Evolutionary conservation across 1,140 invertebrate genomes (phyloP).

Genomic region (Tetramorium simillimum): DNA sequence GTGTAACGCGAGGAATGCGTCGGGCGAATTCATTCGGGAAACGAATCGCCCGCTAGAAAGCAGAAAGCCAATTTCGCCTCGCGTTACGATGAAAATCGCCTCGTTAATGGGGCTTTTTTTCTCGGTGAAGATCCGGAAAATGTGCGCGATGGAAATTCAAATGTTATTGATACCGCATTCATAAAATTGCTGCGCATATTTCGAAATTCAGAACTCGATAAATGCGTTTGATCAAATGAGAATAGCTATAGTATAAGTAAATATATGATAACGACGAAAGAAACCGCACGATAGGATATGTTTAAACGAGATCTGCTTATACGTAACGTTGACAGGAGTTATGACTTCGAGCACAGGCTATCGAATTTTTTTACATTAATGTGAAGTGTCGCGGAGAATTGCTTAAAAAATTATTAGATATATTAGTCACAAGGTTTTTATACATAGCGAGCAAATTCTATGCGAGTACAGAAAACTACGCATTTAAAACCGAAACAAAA

Average conservation of each 20-base stretch:
- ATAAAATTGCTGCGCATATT: background rate
- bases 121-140: background rate
- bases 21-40: constrained; percentile 3
- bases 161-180: background rate
- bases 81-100: constrained; percentile 16
- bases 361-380: constrained; percentile 23
- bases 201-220: background rate
- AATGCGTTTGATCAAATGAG: background rate
- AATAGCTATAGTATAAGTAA: background rate
- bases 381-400: background rate
- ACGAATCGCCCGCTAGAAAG: constrained; percentile 49
- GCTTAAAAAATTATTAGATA: constrained; percentile 28
- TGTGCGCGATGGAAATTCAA: background rate
- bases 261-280: background rate
- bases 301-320: background rate
- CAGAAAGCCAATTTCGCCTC: constrained; percentile 50
- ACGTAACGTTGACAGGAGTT: background rate
- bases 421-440: background rate
- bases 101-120: constrained; percentile 33
- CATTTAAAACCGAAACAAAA: background rate
- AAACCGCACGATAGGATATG: background rate
- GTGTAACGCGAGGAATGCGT: background rate
- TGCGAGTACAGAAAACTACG: background rate
- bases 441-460: background rate
- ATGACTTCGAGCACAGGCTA: background rate